A percentile compares a stretch with the other conserved stretches of the same genome.
phyloP scores from a whole-genome alignment of 2,113 vertebrate species.

The Mionectes macconnelli region DNA sequence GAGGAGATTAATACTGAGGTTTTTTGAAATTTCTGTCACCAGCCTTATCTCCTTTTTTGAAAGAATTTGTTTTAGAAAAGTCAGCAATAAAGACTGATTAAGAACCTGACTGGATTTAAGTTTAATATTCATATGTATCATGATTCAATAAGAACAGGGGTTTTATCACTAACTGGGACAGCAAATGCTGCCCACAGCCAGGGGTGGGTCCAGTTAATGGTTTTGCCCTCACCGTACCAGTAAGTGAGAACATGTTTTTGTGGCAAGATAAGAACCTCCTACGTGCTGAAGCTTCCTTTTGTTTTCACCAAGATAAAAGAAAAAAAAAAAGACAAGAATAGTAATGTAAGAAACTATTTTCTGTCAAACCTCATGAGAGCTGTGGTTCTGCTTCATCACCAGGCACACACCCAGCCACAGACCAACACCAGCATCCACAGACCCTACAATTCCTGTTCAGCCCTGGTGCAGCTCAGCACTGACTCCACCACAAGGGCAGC shows the following conservation, averaged over 20 bases:
- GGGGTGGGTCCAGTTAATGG: background rate
- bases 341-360: background rate
- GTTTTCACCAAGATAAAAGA: background rate
- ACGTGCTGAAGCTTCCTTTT: conserved; percentile 46
- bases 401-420: background rate
- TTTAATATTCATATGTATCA: background rate
- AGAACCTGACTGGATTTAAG: background rate
- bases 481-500: background rate
- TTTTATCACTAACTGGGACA: background rate
- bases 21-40: background rate
- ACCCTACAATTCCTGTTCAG: accelerated
- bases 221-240: background rate
- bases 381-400: background rate
- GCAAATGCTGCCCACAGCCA: background rate
- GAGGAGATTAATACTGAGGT: background rate
- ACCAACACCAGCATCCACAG: accelerated
- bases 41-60: background rate
- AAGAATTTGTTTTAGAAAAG: background rate
- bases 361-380: conserved; percentile 20
- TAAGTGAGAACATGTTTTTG: background rate
- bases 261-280: background rate
- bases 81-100: background rate
- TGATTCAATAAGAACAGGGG: background rate
- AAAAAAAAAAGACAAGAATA: background rate
- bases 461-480: background rate